These are phyloP conservation scores for Phrynosoma platyrhinos DNA, from an alignment of 2,113 vertebrate genomes.

Conservation along the genomic window DNA sequence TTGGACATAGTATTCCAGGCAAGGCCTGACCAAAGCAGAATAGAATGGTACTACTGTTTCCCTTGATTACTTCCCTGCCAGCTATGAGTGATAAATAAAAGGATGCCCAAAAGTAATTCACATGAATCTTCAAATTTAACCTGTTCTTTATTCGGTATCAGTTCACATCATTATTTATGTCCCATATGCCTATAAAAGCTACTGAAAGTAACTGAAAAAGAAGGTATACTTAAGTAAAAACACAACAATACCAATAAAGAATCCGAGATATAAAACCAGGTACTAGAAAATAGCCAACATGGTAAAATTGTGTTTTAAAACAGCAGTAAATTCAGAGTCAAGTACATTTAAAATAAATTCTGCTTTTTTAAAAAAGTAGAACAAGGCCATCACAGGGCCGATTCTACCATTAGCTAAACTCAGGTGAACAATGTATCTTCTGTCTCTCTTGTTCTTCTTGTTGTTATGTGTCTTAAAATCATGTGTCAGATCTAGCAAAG, in stretches of 20 bases:
- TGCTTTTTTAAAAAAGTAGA: not conserved
- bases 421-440: too few relatives aligned
- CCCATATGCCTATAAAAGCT: too few relatives aligned
- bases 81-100: too few relatives aligned
- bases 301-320: not conserved
- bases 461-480: too few relatives aligned
- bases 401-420: not conserved
- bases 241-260: not conserved
- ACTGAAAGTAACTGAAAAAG: not conserved
- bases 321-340: not conserved
- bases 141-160: not conserved
- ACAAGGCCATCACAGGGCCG: not conserved
- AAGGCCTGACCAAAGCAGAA: too few relatives aligned
- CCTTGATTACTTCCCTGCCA: too few relatives aligned
- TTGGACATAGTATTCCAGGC: too few relatives aligned
- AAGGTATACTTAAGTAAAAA: not conserved
- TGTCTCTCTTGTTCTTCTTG: too few relatives aligned
- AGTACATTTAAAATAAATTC: not conserved
- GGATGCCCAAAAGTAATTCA: too few relatives aligned
- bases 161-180: not conserved
- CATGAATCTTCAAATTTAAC: not conserved
- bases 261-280: not conserved
- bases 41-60: too few relatives aligned
- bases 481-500: too few relatives aligned
- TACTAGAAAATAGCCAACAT: too few relatives aligned